Conservation (phyloP, 1,140 invertebrate genomes). For the Drosophila prosaltans region DNA sequence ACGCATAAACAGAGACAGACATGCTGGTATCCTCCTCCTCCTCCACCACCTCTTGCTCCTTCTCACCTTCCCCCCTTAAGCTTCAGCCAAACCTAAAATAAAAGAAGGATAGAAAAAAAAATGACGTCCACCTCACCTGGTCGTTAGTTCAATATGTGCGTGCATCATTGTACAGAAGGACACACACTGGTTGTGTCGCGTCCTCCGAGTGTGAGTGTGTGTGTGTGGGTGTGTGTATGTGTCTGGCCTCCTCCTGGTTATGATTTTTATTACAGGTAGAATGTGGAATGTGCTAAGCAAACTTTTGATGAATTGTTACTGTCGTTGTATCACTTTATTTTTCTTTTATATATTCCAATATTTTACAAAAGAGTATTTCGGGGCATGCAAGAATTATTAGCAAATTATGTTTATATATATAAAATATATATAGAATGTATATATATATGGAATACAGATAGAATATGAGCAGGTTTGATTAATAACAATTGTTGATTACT, state of each 20-base stretch:
- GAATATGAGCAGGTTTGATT: too few relatives aligned
- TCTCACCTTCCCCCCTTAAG: background rate
- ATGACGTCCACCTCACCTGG: constrained; percentile 8
- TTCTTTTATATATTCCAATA: constrained; percentile 16
- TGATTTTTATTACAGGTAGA: constrained; percentile 80
- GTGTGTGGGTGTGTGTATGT: constrained; percentile 22
- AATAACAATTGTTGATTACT: too few relatives aligned
- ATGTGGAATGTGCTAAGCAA: constrained; percentile 28
- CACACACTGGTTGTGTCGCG: background rate
- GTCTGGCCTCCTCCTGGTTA: constrained; percentile 56
- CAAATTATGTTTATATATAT: background rate
- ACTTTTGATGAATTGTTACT: constrained; percentile 66
- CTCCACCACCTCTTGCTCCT: background rate
- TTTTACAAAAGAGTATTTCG: background rate
- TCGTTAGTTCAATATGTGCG: constrained; percentile 81
- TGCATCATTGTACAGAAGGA: constrained; percentile 12
- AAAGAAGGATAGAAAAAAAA: constrained; percentile 6
- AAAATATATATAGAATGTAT: too few relatives aligned
- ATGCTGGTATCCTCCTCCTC: constrained; percentile 36
- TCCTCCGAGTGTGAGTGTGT: constrained; percentile 10
- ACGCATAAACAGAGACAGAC: constrained; percentile 28
- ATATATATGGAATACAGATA: too few relatives aligned
- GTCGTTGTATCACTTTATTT: constrained; percentile 32
- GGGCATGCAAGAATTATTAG: background rate
- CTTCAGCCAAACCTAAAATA: background rate